phyloP scores from a whole-genome alignment of 2,113 vertebrate genomes.

The Eurypyga helias region DNA sequence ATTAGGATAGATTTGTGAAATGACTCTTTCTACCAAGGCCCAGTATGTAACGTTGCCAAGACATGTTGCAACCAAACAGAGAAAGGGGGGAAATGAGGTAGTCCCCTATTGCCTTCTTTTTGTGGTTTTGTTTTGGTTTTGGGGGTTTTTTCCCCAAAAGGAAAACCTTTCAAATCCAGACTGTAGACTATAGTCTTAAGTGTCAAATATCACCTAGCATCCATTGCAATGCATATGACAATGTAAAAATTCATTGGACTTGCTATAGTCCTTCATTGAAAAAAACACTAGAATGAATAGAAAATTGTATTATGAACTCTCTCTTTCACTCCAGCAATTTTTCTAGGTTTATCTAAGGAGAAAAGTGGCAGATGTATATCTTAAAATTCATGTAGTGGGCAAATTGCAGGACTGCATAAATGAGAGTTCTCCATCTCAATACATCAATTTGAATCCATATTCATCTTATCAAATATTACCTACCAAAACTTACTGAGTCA shows the following conservation, averaged over 20 bases:
- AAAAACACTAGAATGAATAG: neutral
- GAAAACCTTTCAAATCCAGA: neutral
- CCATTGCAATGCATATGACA: neutral
- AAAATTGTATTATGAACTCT: neutral
- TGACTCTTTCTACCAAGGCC: neutral
- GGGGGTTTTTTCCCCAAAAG: neutral
- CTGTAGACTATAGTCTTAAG: neutral
- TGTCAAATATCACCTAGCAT: neutral
- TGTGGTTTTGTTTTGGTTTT: neutral
- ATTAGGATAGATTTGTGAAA: neutral
- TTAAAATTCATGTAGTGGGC: neutral
- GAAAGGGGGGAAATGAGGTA: neutral
- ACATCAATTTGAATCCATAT: neutral
- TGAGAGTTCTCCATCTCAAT: neutral
- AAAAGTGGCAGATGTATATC: neutral
- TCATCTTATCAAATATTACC: neutral
- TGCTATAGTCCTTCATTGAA: neutral
- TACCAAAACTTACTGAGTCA: neutral
- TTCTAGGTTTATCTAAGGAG: neutral
- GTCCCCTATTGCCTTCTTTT: neutral
- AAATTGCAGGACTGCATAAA: neutral
- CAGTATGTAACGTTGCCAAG: neutral
- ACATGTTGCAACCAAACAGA: neutral
- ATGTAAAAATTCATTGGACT: neutral
- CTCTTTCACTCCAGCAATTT: neutral